Base-by-base conservation (phyloP, 2,888 invertebrate species). In the Cecidostiba fungosa region DNA sequence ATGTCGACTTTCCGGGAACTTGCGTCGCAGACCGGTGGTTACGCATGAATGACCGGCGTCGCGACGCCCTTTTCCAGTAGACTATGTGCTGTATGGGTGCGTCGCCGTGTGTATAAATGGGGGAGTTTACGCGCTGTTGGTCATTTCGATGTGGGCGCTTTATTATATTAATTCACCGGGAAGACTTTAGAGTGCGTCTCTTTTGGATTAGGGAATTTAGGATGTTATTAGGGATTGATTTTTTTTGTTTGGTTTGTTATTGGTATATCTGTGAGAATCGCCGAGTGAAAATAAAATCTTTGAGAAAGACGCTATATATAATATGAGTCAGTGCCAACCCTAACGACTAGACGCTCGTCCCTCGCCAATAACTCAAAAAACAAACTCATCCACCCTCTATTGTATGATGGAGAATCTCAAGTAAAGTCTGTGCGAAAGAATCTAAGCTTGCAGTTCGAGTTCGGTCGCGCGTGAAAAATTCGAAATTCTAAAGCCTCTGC, bases 391-490 rank as follows among this genome's bases (percentile, higher is more conserved):
- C 3, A 66, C 54, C 29, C 29, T 50, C 19, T 50, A 50, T 50
- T 50, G 14, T 1, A 1, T 19, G 3, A 16, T 8, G 29, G 29
- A 23, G 36, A 76, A 59, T 76, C 59, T 32, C 32, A 6, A 23
- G 59, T 19, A 19, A n/a, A n/a, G n/a, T n/a, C n/a, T n/a, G n/a
- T 23, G 2, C 19, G 26, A 32, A 36, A 43, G 77, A 77, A 66
- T 77, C 43, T 77, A 79, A 79, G 69, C 69, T 3, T 39, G 77
- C 6, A 23, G 0, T 73, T n/a, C n/a, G 29, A 32, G 72, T 12
- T 23, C 54, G 16, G 8, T 50, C 59, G 62, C 43, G 36, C 72
- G 72, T 29, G 29, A 66, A 66, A 80, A 80, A 72, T 54, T 80
- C 19, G 70, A 54, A 69, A 69, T 72, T 80, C 54, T 66, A 66